Evolutionary conservation across 2,113 vertebrate species (phyloP).

Genomic region (Peromyscus leucopus): DNA sequence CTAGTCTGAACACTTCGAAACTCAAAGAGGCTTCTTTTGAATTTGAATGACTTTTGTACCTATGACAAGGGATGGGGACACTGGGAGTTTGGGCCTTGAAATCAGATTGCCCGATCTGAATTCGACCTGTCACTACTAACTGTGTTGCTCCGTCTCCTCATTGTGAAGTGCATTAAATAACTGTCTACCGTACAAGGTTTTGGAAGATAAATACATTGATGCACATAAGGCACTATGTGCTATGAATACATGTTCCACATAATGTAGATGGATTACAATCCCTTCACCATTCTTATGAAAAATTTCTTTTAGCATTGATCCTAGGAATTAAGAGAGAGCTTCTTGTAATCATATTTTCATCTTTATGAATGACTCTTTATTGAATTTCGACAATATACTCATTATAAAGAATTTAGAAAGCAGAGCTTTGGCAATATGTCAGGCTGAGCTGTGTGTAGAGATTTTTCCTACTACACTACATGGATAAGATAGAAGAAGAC

Average conservation of each 20-base stretch:
- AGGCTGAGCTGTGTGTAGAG: neutral
- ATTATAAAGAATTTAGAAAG: neutral
- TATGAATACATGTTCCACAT: neutral
- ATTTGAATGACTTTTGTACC: neutral
- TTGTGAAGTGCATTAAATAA: neutral
- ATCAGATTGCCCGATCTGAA: neutral
- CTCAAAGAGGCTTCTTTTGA: neutral
- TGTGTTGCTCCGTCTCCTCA: neutral
- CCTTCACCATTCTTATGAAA: neutral
- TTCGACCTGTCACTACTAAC: neutral
- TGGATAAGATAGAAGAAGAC: neutral
- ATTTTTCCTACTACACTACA: neutral
- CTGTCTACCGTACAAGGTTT: neutral
- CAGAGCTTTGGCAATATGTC: neutral
- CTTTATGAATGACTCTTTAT: neutral
- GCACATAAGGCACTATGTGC: neutral
- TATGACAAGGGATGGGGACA: neutral
- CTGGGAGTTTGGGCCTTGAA: neutral
- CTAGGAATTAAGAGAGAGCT: neutral
- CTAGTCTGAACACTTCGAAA: neutral
- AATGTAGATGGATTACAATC: neutral
- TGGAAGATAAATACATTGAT: neutral
- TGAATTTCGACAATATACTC: constrained; percentile 36
- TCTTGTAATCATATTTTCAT: neutral
- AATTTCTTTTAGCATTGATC: neutral